phyloP scores from a whole-genome alignment of 1,140 invertebrate genomes.

The Drosophila obscura region DNA sequence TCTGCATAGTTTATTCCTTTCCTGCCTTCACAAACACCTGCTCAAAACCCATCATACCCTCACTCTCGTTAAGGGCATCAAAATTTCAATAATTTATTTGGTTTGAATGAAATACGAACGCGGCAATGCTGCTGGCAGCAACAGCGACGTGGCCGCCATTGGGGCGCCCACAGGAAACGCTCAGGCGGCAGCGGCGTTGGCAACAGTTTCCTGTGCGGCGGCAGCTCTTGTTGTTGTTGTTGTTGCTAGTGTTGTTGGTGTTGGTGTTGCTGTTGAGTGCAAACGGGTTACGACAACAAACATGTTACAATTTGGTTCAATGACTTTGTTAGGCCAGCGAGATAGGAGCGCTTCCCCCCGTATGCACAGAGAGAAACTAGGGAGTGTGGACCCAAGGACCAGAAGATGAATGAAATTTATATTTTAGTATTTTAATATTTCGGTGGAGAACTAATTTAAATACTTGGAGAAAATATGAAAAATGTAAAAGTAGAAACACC shows the following conservation, averaged over 20 bases:
- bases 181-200: slow-evolving; percentile 58
- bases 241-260: slow-evolving; percentile 27
- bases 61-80: not conserved
- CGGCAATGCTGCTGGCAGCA: slow-evolving; percentile 1
- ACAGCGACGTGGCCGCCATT: slow-evolving; percentile 64
- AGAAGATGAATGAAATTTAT: not conserved
- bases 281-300: slow-evolving; percentile 80
- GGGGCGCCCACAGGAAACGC: slow-evolving; percentile 80
- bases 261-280: slow-evolving; percentile 55
- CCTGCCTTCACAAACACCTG: too few relatives aligned
- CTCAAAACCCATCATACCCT: too few relatives aligned
- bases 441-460: too few relatives aligned
- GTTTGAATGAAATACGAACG: slow-evolving; percentile 79
- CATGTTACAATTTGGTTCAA: slow-evolving; percentile 81
- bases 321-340: slow-evolving; percentile 74
- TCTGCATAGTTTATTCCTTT: too few relatives aligned
- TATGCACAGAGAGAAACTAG: slow-evolving; percentile 25
- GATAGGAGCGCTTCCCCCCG: slow-evolving; percentile 20
- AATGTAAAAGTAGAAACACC: too few relatives aligned
- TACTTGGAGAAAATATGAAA: too few relatives aligned
- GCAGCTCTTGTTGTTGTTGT: slow-evolving; percentile 45
- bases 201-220: slow-evolving; percentile 73
- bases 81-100: slow-evolving; percentile 82
- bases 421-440: too few relatives aligned
- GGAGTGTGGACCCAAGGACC: not conserved